A percentile compares a stretch with the other conserved stretches of the same genome.
phyloP scores from a whole-genome alignment of 2,888 invertebrate genomes.

The Nomada goodeniana region DNA sequence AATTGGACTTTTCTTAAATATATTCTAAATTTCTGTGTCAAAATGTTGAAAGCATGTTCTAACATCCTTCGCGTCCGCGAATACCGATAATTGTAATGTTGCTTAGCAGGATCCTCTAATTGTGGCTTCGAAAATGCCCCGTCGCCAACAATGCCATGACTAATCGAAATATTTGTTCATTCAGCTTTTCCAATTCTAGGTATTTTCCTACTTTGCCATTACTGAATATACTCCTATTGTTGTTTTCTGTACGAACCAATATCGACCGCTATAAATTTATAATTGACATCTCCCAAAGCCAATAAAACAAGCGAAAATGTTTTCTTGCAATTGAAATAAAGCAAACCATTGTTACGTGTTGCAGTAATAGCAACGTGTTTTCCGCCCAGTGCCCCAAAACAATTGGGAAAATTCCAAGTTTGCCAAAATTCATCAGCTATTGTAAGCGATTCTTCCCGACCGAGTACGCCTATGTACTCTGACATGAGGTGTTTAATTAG shows the following conservation, averaged over 20 bases:
- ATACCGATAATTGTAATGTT: conserved; percentile 1
- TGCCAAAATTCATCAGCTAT: conserved; percentile 19
- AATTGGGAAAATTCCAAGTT: conserved; percentile 23
- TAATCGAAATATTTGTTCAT: conserved; percentile 32
- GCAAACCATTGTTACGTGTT: conserved; percentile 13
- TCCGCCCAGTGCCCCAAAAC: background rate
- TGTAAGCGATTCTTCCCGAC: conserved; percentile 3
- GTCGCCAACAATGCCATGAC: background rate
- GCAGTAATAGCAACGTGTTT: conserved; percentile 9
- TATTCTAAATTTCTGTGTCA: too few species aligned
- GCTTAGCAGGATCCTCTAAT: background rate
- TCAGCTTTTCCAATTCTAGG: conserved; percentile 40
- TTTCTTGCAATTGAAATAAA: conserved; percentile 37
- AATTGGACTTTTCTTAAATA: too few species aligned
- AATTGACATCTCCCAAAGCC: conserved; percentile 59
- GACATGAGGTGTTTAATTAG: conserved; percentile 4
- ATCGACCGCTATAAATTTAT: conserved; percentile 67
- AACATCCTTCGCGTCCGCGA: background rate
- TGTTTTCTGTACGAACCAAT: conserved; percentile 59
- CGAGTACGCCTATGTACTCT: background rate
- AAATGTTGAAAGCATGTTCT: background rate
- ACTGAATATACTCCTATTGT: conserved; percentile 64
- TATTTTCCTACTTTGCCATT: conserved; percentile 61
- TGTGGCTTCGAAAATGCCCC: background rate
- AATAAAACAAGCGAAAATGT: conserved; percentile 32